Evolutionary conservation across 2,113 vertebrate genomes (phyloP), one percentile per base, ranked within the genome.

Genomic region (Ceuthmochares aereus): DNA sequence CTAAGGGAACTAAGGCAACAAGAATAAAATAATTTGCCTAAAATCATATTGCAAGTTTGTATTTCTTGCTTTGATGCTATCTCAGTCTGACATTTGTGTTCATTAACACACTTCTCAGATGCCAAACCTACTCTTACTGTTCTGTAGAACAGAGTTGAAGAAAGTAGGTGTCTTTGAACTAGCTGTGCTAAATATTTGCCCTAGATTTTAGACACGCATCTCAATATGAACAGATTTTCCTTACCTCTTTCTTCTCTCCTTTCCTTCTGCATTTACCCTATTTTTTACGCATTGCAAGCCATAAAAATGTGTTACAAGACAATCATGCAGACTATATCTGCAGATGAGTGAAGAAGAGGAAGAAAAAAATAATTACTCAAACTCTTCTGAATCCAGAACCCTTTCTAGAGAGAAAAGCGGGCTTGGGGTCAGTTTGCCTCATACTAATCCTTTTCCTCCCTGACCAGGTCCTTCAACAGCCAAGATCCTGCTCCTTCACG

Each of bases 131-230:
- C 62, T 21, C 75, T 51, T 59, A 78, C 64, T 87, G 40, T 26
- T 95, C 73, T 21, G 40, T 25, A 70, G 58, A 91, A 67, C 8
- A 14, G 21, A 67, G 68, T 36, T 90, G 86, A 83, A 90, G 86
- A 84, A 95, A 96, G 47, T 74, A 92, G 72, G 64, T 78, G 86
- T 60, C 94, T 97, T 95, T 95, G 95, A 97, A 93, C 75, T 84
- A 81, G 79, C 60, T 96, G 85, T 64, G 73, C 92, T 94, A 92
- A 95, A 91, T 95, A 96, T 92, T 58, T 96, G 93, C 69, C 95
- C 95, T 94, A 96, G 85, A 96, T 96, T 95, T 78, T 72, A 86
- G 90, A 92, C 84, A 69, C 8, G 49, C 64, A 89, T 67, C 49
- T 96, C 80, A 67, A 93, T 91, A 81, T 4, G 18, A 90, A 81